A percentile compares a stretch with the other conserved stretches of the same genome.
Conservation (phyloP, 2,888 invertebrate genomes). For the Aspidiotus rigidus region DNA sequence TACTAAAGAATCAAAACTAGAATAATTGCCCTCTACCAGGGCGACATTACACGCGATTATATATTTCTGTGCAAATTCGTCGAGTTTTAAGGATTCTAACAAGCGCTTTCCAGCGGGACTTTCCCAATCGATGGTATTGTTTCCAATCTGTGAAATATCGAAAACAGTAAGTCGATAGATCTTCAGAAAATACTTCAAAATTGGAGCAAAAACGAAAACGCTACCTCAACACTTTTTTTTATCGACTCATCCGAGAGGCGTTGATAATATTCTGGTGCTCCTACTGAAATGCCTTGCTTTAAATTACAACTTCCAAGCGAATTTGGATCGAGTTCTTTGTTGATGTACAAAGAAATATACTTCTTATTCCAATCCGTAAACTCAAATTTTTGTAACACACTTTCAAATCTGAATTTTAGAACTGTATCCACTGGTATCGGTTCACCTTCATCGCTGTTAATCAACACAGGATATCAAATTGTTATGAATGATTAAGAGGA, state of each 20-base stretch:
- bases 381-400: not conserved
- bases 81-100: not conserved
- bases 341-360: not conserved
- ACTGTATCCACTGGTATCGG: not conserved
- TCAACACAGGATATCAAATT: too few species aligned
- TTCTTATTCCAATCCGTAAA: not conserved
- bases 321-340: not conserved
- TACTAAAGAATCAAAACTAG: not conserved
- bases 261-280: not conserved
- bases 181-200: too few species aligned
- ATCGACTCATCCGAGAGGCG: not conserved
- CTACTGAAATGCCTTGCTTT: not conserved
- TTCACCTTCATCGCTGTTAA: not conserved
- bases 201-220: not conserved
- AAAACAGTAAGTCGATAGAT: not conserved
- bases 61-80: not conserved
- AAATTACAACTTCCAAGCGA: not conserved
- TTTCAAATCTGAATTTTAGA: not conserved
- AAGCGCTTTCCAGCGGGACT: not conserved
- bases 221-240: not conserved
- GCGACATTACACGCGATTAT: not conserved
- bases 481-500: too few species aligned
- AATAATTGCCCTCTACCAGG: not conserved
- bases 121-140: not conserved
- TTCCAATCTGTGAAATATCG: too few species aligned